Evolutionary conservation across 2,797 vertebrate genomes (phyloP).

Genomic region (Myotis findleyi): DNA sequence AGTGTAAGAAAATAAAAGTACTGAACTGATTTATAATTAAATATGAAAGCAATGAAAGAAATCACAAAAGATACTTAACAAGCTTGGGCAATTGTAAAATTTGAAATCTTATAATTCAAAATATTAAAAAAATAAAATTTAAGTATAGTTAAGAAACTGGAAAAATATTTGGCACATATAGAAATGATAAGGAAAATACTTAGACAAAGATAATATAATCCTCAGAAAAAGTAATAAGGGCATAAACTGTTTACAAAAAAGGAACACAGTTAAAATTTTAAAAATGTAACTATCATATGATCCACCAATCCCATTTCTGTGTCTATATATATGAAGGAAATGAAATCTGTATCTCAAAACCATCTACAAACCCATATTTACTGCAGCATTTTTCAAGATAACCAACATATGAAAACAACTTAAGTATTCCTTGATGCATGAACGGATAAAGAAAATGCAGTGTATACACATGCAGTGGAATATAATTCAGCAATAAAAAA

Average conservation of each 20-base stretch:
- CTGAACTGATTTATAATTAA: neutral
- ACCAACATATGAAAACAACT: neutral
- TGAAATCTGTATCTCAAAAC: neutral
- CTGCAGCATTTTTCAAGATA: neutral
- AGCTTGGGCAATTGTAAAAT: neutral
- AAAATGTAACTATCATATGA: neutral
- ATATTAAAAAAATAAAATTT: neutral
- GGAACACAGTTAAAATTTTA: neutral
- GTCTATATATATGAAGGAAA: neutral
- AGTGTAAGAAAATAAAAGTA: neutral
- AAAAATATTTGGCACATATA: neutral
- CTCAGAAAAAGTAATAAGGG: constrained; percentile 4
- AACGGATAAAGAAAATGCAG: neutral
- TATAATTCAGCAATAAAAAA: neutral
- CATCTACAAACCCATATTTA: neutral
- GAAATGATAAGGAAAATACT: neutral
- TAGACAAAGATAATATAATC: neutral
- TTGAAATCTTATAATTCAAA: neutral
- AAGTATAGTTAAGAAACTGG: neutral
- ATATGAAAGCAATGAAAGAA: neutral
- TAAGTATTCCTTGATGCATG: neutral
- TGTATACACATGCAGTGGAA: neutral
- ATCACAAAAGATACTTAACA: neutral
- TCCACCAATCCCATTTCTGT: neutral
- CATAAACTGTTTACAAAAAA: neutral